Evolutionary conservation across 2,888 invertebrate species (phyloP), one percentile per base, ranked within the genome.

Genomic region (Cynaeus angustus): DNA sequence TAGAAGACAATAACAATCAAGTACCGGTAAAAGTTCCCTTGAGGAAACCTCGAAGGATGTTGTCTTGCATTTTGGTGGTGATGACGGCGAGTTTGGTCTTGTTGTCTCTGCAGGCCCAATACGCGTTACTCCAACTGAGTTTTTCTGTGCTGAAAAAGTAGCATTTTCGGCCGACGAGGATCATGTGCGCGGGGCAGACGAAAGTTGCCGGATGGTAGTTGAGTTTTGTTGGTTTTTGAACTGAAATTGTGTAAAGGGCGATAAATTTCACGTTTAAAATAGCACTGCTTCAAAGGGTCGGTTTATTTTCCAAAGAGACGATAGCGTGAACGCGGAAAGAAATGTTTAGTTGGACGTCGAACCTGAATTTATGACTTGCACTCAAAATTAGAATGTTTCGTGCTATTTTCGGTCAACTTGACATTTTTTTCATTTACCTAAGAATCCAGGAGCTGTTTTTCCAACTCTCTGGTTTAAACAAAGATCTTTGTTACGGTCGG

Each of bases 111-210:
- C 82, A 82, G 28, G 78, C 77, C 69, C 78, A 83, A 66, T 81
- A 79, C 0, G 83, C 82, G 14, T 80, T 78, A 50, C 75, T 74
- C 79, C 80, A 83, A 16, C 78, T 81, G 0, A 72, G 75, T 61
- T 71, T 71, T 1, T 75, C 73, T 16, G 72, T 78, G 55, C 82
- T 82, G 72, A 83, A 82, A 41, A 74, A 73, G 71, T 82, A 83
- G 70, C 83, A 83, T 26, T 75, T 78, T 41, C 78, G 79, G 8
- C 79, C 81, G 13, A 83, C 64, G 10, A 75, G 50, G 37, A 80
- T 76, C 80, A 80, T 80, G 48, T 79, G 74, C 7, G 77, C 68
- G 4, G 81, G 80, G 66, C 82, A 82, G 14, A 82, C 73, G 66
- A 78, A 70, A 33, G 62, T 62, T 6, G 50, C 50, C 8, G 28